Conservation (phyloP, 1,140 invertebrate species). For the Ceratina australensis region DNA sequence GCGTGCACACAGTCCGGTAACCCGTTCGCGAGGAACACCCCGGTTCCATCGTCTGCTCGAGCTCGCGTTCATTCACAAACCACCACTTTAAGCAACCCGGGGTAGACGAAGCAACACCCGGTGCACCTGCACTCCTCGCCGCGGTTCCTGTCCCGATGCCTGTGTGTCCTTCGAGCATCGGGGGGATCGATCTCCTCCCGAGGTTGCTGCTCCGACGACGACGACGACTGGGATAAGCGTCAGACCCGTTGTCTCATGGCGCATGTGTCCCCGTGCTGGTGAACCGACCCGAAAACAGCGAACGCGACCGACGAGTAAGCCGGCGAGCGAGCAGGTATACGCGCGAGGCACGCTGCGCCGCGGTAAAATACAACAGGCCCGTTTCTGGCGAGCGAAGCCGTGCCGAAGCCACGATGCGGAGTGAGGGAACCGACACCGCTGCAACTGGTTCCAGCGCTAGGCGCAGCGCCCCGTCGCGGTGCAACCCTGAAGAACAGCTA, state of each 20-base stretch:
- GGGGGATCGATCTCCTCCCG: constrained; percentile 6
- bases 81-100: constrained; percentile 21
- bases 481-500: constrained; percentile 38
- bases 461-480: constrained; percentile 65
- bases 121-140: constrained; percentile 46
- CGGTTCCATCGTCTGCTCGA: constrained; percentile 9
- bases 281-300: constrained; percentile 1
- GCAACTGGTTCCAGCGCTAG: constrained; percentile 56
- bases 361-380: constrained; percentile 52
- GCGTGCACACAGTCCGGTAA: constrained; percentile 7
- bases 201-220: constrained; percentile 26
- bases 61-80: constrained; percentile 12
- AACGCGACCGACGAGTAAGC: constrained; percentile 8
- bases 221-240: constrained; percentile 15
- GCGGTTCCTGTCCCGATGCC: constrained; percentile 28
- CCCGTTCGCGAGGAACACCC: neutral
- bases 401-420: constrained; percentile 71
- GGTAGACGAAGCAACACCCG: constrained; percentile 22
- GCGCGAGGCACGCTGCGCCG: constrained; percentile 53
- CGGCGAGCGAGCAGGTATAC: constrained; percentile 37
- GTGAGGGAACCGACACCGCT: constrained; percentile 70
- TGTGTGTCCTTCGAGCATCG: constrained; percentile 26
- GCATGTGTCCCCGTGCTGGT: constrained; percentile 33
- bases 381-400: constrained; percentile 52
- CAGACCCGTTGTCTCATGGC: constrained; percentile 28